Evolutionary conservation across 1,140 invertebrate species (phyloP), one percentile per base, ranked within the genome.

Genomic region (Bombus fervidus): DNA sequence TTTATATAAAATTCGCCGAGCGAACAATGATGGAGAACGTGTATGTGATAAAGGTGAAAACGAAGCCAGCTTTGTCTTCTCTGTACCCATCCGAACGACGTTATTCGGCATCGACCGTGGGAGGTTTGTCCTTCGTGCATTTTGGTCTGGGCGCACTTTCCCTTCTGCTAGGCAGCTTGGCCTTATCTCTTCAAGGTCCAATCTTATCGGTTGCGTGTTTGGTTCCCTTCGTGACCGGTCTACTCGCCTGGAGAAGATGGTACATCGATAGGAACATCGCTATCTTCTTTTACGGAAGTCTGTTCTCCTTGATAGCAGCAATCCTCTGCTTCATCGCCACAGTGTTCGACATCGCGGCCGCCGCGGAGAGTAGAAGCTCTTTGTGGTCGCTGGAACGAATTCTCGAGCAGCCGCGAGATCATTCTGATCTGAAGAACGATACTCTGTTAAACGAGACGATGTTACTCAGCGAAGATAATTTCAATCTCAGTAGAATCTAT

Each of bases 61-160:
- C 96, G 59, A 96, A 96, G 92, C 96, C 96, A 8, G 95, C 96
- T 86, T 95, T 96, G 12, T 94, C 96, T 41, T 96, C 96, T 74
- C 84, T 96, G 15, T 96, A 96, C 86, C 96, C 96, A 31, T 97
- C 96, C 10, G 96, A 97, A 92, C 92, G 96, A 88, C 95, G 96
- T 81, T 97, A 97, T 87, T 97, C 96, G 0, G 96, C 96, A 0
- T 96, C 96, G 0, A 97, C 96, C 2, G 96, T 97, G 0, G 95
- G 96, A 28, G 97, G 97, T 6, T 87, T 97, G 39, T 96, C 96
- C 9, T 95, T 96, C 87, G 95, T 97, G 0, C 96, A 97, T 84
- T 92, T 97, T 9, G 94, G 95, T 0, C 93, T 97, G 9, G 96
- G 96, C 0, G 91, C 93, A 0, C 95, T 96, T 8, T 95, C 95